phyloP scores from a whole-genome alignment of 30 jellyfish, hydroid and myxozoan species.

The Turritopsis rubra region DNA sequence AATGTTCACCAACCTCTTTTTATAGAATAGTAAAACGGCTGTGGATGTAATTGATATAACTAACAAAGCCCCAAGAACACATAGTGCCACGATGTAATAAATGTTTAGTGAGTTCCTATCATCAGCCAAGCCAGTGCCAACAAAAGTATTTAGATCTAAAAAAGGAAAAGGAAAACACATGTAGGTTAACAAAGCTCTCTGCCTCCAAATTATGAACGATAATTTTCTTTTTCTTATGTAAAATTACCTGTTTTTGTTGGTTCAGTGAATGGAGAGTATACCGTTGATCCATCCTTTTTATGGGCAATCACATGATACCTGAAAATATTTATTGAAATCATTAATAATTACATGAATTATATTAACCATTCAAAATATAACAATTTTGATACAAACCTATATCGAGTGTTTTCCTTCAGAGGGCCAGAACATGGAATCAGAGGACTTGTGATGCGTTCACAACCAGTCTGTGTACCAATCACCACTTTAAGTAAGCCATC shows the following conservation, averaged over 20 bases:
- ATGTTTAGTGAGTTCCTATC: constrained; percentile 11
- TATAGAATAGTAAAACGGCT: background rate
- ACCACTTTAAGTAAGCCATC: background rate
- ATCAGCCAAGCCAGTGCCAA: background rate
- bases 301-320: background rate
- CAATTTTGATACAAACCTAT: background rate
- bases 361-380: too few relatives aligned
- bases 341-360: background rate
- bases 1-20: background rate
- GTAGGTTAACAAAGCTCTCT: too few relatives aligned
- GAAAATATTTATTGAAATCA: background rate
- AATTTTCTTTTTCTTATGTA: background rate
- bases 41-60: constrained; percentile 6
- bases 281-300: background rate
- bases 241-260: background rate
- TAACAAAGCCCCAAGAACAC: constrained; percentile 19
- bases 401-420: background rate
- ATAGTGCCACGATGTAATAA: constrained; percentile 13
- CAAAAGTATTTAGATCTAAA: background rate
- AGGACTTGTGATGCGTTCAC: constrained; percentile 3
- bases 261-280: background rate
- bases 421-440: constrained; percentile 8
- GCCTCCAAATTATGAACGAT: too few relatives aligned
- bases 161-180: background rate
- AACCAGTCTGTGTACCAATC: constrained; percentile 13